These are phyloP conservation scores for Oeneis ivallda DNA, from an alignment of 2,888 invertebrate species.

Conservation along the genomic window DNA sequence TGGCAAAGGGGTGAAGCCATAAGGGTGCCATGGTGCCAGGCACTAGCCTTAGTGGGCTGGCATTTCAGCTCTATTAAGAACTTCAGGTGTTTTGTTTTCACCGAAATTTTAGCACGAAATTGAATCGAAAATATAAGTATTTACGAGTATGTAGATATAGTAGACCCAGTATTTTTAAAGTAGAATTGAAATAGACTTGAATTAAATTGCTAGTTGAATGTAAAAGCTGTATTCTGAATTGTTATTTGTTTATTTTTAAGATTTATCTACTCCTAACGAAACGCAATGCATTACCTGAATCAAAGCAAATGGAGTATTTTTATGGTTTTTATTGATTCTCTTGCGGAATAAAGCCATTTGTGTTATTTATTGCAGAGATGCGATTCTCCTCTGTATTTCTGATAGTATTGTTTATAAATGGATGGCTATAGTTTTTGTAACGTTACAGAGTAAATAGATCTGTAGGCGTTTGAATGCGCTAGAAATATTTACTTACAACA, in stretches of 20 bases:
- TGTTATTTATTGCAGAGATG: neutral
- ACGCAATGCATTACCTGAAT: conserved; percentile 16
- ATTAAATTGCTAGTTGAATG: neutral
- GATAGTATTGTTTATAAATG: neutral
- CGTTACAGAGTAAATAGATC: too few relatives aligned
- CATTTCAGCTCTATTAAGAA: conserved; percentile 15
- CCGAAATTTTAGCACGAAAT: neutral
- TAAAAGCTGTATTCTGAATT: neutral
- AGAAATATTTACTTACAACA: too few relatives aligned
- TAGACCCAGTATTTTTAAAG: too few relatives aligned
- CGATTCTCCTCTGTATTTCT: neutral
- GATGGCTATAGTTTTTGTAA: neutral
- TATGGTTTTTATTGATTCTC: conserved; percentile 21
- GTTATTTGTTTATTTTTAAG: neutral
- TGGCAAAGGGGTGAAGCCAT: conserved; percentile 41
- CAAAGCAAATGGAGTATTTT: conserved; percentile 22
- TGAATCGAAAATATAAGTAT: neutral
- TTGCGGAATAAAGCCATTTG: neutral
- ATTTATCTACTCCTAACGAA: conserved; percentile 8
- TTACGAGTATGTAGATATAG: too few relatives aligned
- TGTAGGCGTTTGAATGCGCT: too few relatives aligned
- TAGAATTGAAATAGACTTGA: too few relatives aligned
- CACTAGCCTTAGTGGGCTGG: conserved; percentile 12
- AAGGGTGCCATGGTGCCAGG: conserved; percentile 25
- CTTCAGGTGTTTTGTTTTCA: conserved; percentile 4